Conservation (phyloP, 2,888 invertebrate genomes). For the Leistus spinibarbis region DNA sequence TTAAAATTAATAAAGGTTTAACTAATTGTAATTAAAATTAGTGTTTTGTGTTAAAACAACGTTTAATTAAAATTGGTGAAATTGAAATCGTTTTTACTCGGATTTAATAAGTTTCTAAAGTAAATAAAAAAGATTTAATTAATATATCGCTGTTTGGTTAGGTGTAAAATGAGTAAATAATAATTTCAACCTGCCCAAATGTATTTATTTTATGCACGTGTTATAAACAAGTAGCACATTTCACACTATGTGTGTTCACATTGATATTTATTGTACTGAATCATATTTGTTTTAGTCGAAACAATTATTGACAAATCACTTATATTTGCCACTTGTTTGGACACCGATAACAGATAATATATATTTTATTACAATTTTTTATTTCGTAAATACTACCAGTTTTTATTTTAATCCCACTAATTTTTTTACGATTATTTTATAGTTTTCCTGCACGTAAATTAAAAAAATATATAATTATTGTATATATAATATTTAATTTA, state of each 20-base stretch:
- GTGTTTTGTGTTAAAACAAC: slow-evolving; percentile 9
- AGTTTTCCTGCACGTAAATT: too few species aligned
- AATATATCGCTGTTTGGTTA: neutral
- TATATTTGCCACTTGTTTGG: slow-evolving; percentile 53
- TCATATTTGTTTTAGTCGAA: slow-evolving; percentile 54
- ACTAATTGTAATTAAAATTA: neutral
- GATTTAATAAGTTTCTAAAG: neutral
- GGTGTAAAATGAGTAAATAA: neutral
- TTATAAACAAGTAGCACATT: slow-evolving; percentile 33
- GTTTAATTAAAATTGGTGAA: neutral
- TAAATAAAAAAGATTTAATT: neutral
- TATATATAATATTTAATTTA: too few species aligned
- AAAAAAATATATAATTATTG: too few species aligned
- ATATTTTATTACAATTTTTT: neutral
- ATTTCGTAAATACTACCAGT: neutral
- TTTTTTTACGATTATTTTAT: neutral
- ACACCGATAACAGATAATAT: slow-evolving; percentile 49
- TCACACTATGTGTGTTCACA: slow-evolving; percentile 19
- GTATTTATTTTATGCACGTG: slow-evolving; percentile 33
- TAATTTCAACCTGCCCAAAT: neutral
- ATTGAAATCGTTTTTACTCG: neutral
- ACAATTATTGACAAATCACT: slow-evolving; percentile 59
- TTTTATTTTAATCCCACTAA: neutral
- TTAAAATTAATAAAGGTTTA: neutral
- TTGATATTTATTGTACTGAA: slow-evolving; percentile 28